These are phyloP conservation scores for Amniataba percoides DNA, from an alignment of 2,797 vertebrate species.

Conservation along the genomic window DNA sequence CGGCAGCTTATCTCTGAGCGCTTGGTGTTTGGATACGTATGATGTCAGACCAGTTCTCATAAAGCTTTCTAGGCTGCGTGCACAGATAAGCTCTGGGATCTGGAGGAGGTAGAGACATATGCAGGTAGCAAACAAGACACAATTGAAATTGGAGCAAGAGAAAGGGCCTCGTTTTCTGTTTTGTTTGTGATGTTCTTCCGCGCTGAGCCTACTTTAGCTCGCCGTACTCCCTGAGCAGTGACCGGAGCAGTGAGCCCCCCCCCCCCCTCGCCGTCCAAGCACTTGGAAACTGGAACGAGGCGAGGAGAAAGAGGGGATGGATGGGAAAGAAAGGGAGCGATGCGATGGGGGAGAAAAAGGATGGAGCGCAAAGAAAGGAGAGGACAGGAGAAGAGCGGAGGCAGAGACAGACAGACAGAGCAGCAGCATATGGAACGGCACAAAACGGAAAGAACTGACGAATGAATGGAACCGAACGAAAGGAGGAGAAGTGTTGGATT, in stretches of 20 bases:
- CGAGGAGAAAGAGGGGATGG: slow-evolving; percentile 74
- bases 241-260: slow-evolving; percentile 71
- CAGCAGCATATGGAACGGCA: slow-evolving; percentile 70
- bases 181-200: slow-evolving; percentile 65
- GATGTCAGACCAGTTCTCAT: slow-evolving; percentile 82
- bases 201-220: slow-evolving; percentile 75
- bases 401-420: slow-evolving; percentile 54
- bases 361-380: slow-evolving; percentile 78
- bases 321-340: slow-evolving; percentile 76
- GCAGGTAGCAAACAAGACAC: slow-evolving; percentile 79
- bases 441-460: slow-evolving; percentile 79
- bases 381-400: slow-evolving; percentile 67
- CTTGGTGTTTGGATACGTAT: slow-evolving; percentile 76
- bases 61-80: slow-evolving; percentile 75
- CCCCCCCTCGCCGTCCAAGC: slow-evolving; percentile 59
- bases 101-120: slow-evolving; percentile 77
- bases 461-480: slow-evolving; percentile 81
- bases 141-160: slow-evolving; percentile 81
- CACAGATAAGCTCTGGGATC: slow-evolving; percentile 80
- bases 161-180: slow-evolving; percentile 61
- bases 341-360: slow-evolving; percentile 69
- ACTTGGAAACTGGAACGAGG: slow-evolving; percentile 79
- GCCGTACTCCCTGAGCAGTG: slow-evolving; percentile 81
- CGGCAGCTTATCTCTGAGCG: slow-evolving; percentile 79
- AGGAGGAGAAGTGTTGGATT: slow-evolving; percentile 83